Conservation (phyloP, 2,888 invertebrate genomes). For the Deroplatys truncata region DNA sequence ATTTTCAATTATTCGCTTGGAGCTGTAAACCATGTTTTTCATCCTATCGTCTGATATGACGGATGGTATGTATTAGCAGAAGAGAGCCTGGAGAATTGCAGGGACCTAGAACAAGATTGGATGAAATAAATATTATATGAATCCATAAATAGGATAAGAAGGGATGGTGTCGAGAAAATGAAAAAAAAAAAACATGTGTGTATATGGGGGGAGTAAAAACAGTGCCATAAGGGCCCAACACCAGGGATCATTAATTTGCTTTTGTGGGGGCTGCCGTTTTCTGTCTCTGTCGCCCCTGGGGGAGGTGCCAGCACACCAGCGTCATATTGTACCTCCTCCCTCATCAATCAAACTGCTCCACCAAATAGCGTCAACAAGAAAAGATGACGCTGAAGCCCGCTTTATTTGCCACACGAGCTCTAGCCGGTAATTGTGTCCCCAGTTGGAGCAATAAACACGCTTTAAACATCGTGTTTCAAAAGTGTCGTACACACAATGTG, state of each 20-base stretch:
- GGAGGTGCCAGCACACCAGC: background rate
- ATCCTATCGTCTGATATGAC: background rate
- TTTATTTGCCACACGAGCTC: background rate
- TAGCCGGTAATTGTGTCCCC: background rate
- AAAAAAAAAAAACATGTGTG: background rate
- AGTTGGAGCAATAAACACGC: background rate
- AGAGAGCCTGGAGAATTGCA: too few species aligned
- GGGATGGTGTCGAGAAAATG: background rate
- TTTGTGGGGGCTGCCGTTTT: background rate
- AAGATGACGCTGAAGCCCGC: background rate
- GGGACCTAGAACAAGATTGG: background rate
- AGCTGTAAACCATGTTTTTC: background rate
- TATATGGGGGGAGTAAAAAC: background rate
- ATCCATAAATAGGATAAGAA: background rate
- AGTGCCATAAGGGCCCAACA: background rate
- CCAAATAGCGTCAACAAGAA: background rate
- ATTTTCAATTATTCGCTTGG: too few species aligned
- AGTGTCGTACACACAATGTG: background rate
- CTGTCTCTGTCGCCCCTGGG: background rate
- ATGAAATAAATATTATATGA: background rate
- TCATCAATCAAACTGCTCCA: conserved; percentile 2
- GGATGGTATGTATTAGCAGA: background rate
- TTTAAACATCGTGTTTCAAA: background rate
- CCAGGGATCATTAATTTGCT: conserved; percentile 14
- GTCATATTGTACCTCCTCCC: conserved; percentile 10